Base-by-base conservation (phyloP, 64 coral and sea anemone genomes). In the Hydrozoanthus tunicans region DNA sequence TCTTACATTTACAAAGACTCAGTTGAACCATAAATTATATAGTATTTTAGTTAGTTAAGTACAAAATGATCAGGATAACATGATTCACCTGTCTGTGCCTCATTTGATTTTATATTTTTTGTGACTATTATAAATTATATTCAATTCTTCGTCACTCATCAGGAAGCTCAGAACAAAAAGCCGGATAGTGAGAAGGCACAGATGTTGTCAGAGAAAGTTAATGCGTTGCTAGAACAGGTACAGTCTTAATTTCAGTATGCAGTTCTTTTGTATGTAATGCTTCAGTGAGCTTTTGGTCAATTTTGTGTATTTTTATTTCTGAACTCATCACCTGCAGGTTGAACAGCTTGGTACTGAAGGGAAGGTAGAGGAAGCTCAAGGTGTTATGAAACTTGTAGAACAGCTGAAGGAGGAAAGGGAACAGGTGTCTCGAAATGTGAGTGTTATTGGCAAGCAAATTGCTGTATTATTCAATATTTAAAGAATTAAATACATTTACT, bases 321-420 rank as follows among this genome's bases (percentile, higher is more conserved):
- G 32, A 43, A 43, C 2, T 43, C 55, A 12, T 64, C 8, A 23
- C 4, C 58, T 81, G 9, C 51, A 99, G 97, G 97, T 95, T 61
- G 97, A 99, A 79, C 91, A 99, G 53, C 90, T 99, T 24, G 97
- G 97, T 14, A 96, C 91, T 90, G 97, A 99, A 81, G 97, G 97
- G 5, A 96, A 99, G 61, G 92, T 99, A 3, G 97, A 99, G 85
- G 97, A 99, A 92, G 97, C 97, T 3, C 97, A 99, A 64, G 97
- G 97, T 72, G 97, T 99, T 65, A 99, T 99, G 97, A 99, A 99
- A 58, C 89, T 99, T n/a, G 92, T 93, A 82, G 97, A 99, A 9
- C 97, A 99, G 70, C 79, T 99, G 72, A 99, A 99, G 64, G 94
- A 94, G 13, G 97, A 99, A 56, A 85, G 94, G 9, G 97, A 99